These are phyloP conservation scores for Pristis pectinata DNA, from an alignment of 2,797 vertebrate genomes.

Conservation along the genomic window DNA sequence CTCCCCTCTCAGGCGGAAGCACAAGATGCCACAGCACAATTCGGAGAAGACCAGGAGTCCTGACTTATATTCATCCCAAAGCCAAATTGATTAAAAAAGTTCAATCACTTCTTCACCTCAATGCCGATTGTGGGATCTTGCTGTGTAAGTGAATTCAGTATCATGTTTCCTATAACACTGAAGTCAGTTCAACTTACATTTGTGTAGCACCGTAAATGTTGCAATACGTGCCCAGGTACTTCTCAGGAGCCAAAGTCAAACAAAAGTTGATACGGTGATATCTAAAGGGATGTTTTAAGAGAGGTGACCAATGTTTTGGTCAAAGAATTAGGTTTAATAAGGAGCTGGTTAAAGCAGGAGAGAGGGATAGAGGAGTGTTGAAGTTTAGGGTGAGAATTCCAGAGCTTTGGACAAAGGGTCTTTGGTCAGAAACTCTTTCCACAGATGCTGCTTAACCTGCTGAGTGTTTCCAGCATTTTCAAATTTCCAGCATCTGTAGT, in stretches of 20 bases:
- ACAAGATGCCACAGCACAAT: neutral
- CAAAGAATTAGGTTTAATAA: no score
- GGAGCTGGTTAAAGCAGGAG: no score
- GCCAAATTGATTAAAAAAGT: neutral
- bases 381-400: no score
- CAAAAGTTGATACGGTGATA: neutral
- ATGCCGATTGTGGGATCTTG: neutral
- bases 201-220: neutral
- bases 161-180: neutral
- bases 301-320: no score
- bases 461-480: no score
- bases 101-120: neutral
- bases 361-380: no score
- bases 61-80: neutral
- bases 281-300: neutral
- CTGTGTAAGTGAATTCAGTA: neutral
- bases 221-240: neutral
- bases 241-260: no score
- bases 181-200: neutral
- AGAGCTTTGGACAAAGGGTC: no score
- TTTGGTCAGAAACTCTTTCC: no score
- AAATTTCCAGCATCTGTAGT: no score
- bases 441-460: no score
- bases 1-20: neutral
- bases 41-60: neutral